These are phyloP conservation scores for Pomatostomus ruficeps DNA, from an alignment of 2,113 vertebrate genomes.

Conservation along the genomic window DNA sequence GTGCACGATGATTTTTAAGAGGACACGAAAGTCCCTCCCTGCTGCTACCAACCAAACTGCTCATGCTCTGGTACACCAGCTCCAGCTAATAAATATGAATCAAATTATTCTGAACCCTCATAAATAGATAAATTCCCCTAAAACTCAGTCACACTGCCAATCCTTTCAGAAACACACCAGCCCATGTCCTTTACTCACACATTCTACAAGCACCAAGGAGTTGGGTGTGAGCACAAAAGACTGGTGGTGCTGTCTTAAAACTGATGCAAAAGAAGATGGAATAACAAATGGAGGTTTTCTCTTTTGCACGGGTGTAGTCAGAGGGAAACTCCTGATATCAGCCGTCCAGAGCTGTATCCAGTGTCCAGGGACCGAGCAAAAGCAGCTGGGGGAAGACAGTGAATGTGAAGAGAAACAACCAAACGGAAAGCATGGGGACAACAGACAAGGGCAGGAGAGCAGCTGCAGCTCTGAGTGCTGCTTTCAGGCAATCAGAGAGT, in stretches of 20 bases:
- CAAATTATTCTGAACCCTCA: neutral
- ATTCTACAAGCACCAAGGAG: neutral
- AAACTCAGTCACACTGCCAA: neutral
- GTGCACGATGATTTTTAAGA: neutral
- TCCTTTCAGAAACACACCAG: neutral
- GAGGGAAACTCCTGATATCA: neutral
- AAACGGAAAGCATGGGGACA: neutral
- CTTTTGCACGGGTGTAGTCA: neutral
- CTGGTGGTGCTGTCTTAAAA: neutral
- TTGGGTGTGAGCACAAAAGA: neutral
- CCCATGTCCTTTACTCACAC: neutral
- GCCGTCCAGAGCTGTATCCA: neutral
- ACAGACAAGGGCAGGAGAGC: neutral
- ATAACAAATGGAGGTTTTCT: neutral
- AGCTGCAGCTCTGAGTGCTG: neutral
- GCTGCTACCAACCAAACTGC: neutral
- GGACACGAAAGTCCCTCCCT: neutral
- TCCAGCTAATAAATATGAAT: neutral
- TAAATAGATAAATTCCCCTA: rapidly evolving
- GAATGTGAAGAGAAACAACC: neutral
- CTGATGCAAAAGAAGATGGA: neutral
- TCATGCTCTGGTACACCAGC: neutral
- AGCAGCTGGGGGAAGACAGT: neutral
- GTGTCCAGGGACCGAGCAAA: neutral
- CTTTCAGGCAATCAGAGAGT: neutral